Evolutionary conservation across 2,113 vertebrate genomes (phyloP).

Genomic region (Ageneiosus marmoratus): DNA sequence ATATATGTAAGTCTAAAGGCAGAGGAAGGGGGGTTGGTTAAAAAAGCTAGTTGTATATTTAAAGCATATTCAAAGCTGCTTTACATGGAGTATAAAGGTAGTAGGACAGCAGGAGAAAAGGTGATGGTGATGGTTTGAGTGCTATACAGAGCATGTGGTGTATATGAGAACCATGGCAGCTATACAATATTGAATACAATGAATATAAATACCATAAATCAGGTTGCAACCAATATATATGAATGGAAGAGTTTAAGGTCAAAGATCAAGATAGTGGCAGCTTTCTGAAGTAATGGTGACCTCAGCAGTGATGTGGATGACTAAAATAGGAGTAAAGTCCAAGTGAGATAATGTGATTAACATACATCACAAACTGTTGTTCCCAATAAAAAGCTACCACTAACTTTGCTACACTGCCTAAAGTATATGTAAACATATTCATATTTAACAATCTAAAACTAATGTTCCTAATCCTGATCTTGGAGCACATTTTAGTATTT

Average conservation of each 20-base stretch:
- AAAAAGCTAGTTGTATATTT: neutral
- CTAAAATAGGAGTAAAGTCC: constrained; percentile 13
- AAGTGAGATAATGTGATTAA: neutral
- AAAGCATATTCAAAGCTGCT: neutral
- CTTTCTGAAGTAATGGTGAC: neutral
- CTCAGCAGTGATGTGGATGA: neutral
- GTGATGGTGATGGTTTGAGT: neutral
- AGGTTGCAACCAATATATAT: neutral
- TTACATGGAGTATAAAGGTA: neutral
- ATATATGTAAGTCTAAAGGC: neutral
- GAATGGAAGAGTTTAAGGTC: neutral
- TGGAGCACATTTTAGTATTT: neutral
- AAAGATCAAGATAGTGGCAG: neutral
- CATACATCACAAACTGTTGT: neutral
- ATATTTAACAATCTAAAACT: neutral
- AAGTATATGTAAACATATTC: neutral
- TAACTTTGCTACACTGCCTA: neutral
- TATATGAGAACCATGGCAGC: neutral
- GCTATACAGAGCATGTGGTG: neutral
- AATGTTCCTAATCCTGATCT: neutral
- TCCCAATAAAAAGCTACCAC: neutral
- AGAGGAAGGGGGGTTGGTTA: neutral
- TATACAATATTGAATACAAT: neutral
- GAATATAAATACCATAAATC: neutral
- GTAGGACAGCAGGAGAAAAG: neutral